Base-by-base conservation (phyloP, 1,140 invertebrate species). In the Cotesia vestalis region DNA sequence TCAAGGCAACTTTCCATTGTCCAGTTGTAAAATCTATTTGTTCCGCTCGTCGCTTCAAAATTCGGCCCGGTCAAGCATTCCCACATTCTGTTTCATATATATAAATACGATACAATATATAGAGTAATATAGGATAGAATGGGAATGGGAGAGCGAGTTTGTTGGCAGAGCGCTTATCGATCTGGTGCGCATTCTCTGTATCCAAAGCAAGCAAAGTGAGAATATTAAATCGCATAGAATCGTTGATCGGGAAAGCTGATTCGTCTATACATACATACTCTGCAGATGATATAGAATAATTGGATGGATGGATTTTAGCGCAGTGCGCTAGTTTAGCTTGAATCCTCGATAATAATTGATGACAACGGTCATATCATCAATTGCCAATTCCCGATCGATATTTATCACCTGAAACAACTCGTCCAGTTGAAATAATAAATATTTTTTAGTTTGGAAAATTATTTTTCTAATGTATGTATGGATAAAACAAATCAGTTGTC, bases 211-310 rank as follows among this genome's bases (percentile, higher is more conserved):
- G 77, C 79, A 77, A 80, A 78, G 80, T 79, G 80, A 80, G 79
- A 82, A 81, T 81, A 82, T 82, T 81, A 75, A 77, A 81, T 80
- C 78, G 77, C 76, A 81, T 78, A 74, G 76, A 78, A 79, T 77
- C 77, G 73, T 80, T 78, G 73, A 77, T 77, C 76, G 76, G 77
- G 77, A 78, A 79, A 80, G 75, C 80, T 81, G 78, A 82, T 82
- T 81, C 77, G 76, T 67, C 5, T 63, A 59, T 38, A 40, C 6
- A 52, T 71, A 53, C 11, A 8, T 46, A 55, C 51, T 40, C 36
- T 73, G 20, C 46, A 53, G n/a, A 12, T 63, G 57, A 73, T 57
- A 55, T 55, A 55, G 53, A 68, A 46, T 46, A 46, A 46, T 46
- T 46, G 40, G 6, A 46, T 46, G 40, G 40, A 46, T 46, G 40